These are phyloP conservation scores for Apogon talboti DNA, from an alignment of 2,797 vertebrate species.

Conservation along the genomic window DNA sequence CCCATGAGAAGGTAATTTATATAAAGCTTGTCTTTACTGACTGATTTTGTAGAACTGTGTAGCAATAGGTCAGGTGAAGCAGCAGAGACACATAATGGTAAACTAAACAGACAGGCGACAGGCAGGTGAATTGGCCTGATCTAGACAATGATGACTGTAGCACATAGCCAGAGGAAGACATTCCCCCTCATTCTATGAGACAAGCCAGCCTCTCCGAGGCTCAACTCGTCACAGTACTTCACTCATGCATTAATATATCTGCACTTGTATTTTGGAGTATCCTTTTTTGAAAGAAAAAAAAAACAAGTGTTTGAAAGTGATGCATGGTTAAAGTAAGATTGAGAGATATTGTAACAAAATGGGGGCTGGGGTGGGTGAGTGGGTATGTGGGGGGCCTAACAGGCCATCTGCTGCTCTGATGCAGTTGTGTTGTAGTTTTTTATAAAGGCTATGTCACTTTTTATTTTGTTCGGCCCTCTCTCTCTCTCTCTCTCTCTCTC, in stretches of 20 bases:
- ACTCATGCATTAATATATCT: constrained; percentile 1
- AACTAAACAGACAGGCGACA: constrained; percentile 40
- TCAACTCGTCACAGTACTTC: constrained; percentile 24
- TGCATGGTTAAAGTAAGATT: constrained; percentile 11
- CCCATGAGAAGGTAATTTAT: constrained; percentile 1
- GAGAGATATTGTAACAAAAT: constrained; percentile 19
- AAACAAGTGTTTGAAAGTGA: not conserved
- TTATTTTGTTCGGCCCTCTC: not conserved
- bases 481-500: too few species aligned
- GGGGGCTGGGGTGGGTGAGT: constrained; percentile 23
- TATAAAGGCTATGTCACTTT: not conserved
- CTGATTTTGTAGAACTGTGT: constrained; percentile 7
- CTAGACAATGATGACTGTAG: constrained; percentile 43
- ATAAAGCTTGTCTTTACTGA: constrained; percentile 20
- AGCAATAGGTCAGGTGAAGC: constrained; percentile 46
- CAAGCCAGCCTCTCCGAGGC: constrained; percentile 17
- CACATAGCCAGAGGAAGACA: constrained; percentile 19
- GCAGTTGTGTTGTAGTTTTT: constrained; percentile 32
- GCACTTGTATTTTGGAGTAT: not conserved
- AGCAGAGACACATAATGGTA: constrained; percentile 26
- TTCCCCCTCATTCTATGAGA: not conserved
- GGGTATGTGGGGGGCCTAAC: not conserved
- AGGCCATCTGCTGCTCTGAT: constrained; percentile 62
- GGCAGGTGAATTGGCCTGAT: constrained; percentile 52
- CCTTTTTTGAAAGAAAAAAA: not conserved